Evolutionary conservation across 2,113 vertebrate genomes (phyloP).

Genomic region (Thymallus thymallus): DNA sequence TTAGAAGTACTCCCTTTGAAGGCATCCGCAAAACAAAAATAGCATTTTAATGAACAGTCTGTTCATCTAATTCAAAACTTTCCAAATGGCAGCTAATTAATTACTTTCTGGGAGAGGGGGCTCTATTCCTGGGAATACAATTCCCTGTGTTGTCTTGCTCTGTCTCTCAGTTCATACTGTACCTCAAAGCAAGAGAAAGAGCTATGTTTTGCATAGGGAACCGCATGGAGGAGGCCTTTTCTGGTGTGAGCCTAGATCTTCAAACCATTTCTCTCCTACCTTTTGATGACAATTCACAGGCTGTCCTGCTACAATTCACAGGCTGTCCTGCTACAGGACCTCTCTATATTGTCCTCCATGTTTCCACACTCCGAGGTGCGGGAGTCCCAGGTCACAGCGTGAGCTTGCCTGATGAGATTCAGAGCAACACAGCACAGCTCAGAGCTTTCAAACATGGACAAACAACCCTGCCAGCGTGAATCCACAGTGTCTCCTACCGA

Average conservation of each 20-base stretch:
- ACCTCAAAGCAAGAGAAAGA: too few relatives aligned
- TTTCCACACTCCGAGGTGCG: neutral
- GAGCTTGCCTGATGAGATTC: conserved; percentile 4
- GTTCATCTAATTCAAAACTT: conserved; percentile 20
- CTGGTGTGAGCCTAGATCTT: too few relatives aligned
- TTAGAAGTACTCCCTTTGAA: conserved; percentile 21
- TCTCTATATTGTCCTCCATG: neutral
- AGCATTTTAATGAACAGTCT: conserved; percentile 24
- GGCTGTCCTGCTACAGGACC: neutral
- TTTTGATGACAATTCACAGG: too few relatives aligned
- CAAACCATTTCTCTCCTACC: too few relatives aligned
- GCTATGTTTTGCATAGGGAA: too few relatives aligned
- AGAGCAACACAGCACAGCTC: neutral
- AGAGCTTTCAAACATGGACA: neutral
- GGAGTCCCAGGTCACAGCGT: neutral
- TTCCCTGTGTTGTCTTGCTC: too few relatives aligned
- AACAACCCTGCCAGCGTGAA: conserved; percentile 1
- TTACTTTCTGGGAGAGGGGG: neutral
- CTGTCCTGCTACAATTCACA: neutral
- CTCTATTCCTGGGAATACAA: neutral
- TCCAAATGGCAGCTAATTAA: conserved; percentile 33
- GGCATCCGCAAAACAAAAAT: conserved; percentile 21
- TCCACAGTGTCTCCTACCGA: neutral
- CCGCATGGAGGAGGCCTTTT: too few relatives aligned
- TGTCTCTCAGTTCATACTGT: too few relatives aligned